phyloP scores from a whole-genome alignment of 2,113 vertebrate genomes.

The Xiphophorus maculatus region DNA sequence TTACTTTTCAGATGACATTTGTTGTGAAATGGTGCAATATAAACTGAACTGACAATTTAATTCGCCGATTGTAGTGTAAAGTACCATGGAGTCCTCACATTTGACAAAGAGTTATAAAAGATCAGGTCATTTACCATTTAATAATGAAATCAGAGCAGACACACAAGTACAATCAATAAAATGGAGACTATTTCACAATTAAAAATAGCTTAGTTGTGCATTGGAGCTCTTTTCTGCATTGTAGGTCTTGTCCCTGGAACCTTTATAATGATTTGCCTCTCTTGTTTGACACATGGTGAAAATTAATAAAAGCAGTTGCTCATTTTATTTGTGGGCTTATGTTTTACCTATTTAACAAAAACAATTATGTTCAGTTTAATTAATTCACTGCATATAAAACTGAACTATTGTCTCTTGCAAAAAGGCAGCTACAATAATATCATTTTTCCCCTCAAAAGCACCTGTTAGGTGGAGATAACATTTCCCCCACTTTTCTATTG shows the following conservation, averaged over 20 bases:
- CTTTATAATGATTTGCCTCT: background rate
- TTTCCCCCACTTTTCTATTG: background rate
- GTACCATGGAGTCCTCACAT: too few species aligned
- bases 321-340: background rate
- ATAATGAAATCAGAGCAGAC: background rate
- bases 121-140: too few species aligned
- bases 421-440: background rate
- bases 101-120: too few species aligned
- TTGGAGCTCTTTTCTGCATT: background rate
- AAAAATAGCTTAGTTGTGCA: background rate
- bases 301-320: background rate
- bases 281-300: background rate
- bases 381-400: background rate
- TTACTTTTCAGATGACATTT: too few species aligned
- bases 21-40: too few species aligned
- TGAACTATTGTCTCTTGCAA: background rate
- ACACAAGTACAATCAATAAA: background rate
- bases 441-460: background rate
- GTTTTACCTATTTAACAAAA: background rate
- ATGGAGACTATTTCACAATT: background rate
- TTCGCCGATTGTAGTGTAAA: too few species aligned
- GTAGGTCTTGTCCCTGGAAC: background rate
- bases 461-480: background rate
- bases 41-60: too few species aligned
- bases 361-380: background rate